Conservation (phyloP, 2,113 vertebrate species). For the Rhea pennata region DNA sequence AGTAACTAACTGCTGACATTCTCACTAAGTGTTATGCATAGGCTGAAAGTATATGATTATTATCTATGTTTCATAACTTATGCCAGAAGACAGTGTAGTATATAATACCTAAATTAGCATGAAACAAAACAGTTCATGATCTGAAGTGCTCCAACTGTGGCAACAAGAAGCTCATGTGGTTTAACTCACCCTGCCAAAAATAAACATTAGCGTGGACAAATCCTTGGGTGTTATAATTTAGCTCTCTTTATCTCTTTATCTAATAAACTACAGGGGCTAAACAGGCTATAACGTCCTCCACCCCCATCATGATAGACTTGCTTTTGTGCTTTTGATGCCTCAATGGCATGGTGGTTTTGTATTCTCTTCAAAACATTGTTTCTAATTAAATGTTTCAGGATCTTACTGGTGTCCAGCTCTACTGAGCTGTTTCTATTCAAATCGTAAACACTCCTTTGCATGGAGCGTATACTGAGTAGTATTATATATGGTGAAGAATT, state of each 20-base stretch:
- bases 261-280: background rate
- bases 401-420: background rate
- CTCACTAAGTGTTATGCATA: conserved; percentile 4
- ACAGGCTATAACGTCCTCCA: background rate
- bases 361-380: background rate
- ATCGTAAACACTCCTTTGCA: background rate
- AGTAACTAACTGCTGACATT: conserved; percentile 21
- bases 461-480: background rate
- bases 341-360: background rate
- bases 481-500: background rate
- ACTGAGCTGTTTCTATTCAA: background rate
- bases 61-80: conserved; percentile 7
- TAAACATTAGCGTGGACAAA: background rate
- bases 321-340: background rate
- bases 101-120: background rate
- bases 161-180: background rate
- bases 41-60: conserved; percentile 3
- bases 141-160: conserved; percentile 9
- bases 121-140: conserved; percentile 12
- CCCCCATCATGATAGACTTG: background rate
- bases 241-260: background rate
- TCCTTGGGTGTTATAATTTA: background rate
- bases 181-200: background rate
- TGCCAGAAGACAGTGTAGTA: background rate
- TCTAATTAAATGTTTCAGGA: background rate